phyloP scores from a whole-genome alignment of 2,888 invertebrate genomes.

The Smittia sp. region DNA sequence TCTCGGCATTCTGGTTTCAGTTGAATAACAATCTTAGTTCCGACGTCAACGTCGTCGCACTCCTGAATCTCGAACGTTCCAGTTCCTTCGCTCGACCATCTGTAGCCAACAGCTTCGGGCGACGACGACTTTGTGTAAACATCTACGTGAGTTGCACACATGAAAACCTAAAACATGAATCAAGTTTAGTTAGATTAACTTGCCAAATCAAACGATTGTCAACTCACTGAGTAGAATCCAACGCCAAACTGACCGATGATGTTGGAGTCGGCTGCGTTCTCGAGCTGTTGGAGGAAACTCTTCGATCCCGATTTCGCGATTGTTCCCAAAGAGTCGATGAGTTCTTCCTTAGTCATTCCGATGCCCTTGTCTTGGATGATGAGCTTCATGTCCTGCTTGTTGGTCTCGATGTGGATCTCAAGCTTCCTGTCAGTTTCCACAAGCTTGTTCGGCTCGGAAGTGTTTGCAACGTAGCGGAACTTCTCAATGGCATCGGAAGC shows the following conservation, averaged over 20 bases:
- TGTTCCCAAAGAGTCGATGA: slow-evolving; percentile 87
- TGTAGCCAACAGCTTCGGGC: slow-evolving; percentile 66
- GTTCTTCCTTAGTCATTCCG: slow-evolving; percentile 92
- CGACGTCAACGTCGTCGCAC: slow-evolving; percentile 77
- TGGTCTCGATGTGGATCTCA: slow-evolving; percentile 85
- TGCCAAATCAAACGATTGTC: slow-evolving; percentile 87
- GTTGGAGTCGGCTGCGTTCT: slow-evolving; percentile 65
- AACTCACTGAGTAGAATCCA: slow-evolving; percentile 83
- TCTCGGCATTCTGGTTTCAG: slow-evolving; percentile 85
- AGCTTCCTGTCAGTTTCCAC: slow-evolving; percentile 64
- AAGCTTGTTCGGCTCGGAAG: slow-evolving; percentile 57
- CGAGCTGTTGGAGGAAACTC: slow-evolving; percentile 81
- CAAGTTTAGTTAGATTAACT: slow-evolving; percentile 45
- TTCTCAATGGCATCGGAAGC: slow-evolving; percentile 97
- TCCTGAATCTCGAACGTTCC: slow-evolving; percentile 87
- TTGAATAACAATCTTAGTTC: slow-evolving; percentile 90
- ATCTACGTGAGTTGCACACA: slow-evolving; percentile 94
- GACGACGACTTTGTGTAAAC: slow-evolving; percentile 78
- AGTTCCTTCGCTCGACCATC: slow-evolving; percentile 89
- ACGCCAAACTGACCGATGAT: slow-evolving; percentile 98
- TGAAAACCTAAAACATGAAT: slow-evolving; percentile 65
- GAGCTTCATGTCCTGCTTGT: slow-evolving; percentile 79
- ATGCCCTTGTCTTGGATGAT: slow-evolving; percentile 92
- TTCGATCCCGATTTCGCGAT: slow-evolving; percentile 96
- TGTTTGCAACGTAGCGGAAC: slow-evolving; percentile 69